These are phyloP conservation scores for Ypsolopha sequella DNA, from an alignment of 2,888 invertebrate genomes.

Conservation along the genomic window DNA sequence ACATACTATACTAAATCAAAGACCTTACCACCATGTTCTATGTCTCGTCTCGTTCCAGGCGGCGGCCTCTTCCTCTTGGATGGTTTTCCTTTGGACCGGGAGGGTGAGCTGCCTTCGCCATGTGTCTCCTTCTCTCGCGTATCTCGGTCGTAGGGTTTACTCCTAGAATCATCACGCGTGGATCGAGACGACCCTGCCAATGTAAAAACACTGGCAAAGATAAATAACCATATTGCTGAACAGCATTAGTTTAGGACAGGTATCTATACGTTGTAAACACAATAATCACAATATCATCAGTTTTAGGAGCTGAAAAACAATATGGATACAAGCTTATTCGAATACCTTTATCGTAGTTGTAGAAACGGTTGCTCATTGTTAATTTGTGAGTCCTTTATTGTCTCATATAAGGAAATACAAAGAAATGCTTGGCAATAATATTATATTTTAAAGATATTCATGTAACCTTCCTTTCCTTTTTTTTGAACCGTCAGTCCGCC, in stretches of 20 bases:
- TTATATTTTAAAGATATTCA: too few relatives aligned
- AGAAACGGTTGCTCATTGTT: conserved; percentile 39
- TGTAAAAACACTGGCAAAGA: conserved; percentile 82
- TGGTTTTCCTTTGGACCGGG: conserved; percentile 25
- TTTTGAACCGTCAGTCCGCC: conserved; percentile 4
- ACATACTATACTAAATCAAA: not conserved
- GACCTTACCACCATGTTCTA: conserved; percentile 19
- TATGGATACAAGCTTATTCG: conserved; percentile 17
- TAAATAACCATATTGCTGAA: conserved; percentile 50
- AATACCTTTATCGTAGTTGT: conserved; percentile 46
- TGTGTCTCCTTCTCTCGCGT: conserved; percentile 18
- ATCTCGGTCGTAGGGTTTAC: conserved; percentile 25
- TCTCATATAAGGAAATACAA: not conserved
- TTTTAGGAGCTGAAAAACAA: conserved; percentile 5
- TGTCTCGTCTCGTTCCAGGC: conserved; percentile 16
- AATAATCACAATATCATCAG: not conserved
- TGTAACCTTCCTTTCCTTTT: too few relatives aligned
- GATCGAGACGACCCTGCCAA: conserved; percentile 77
- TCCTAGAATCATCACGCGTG: conserved; percentile 67
- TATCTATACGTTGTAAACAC: not conserved
- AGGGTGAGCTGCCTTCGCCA: conserved; percentile 17
- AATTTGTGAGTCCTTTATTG: not conserved
- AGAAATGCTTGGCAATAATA: not conserved
- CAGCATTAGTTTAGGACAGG: conserved; percentile 10
- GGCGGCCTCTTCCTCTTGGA: conserved; percentile 12